Evolutionary conservation across 2,113 vertebrate species (phyloP).

Genomic region (Labrus mixtus): DNA sequence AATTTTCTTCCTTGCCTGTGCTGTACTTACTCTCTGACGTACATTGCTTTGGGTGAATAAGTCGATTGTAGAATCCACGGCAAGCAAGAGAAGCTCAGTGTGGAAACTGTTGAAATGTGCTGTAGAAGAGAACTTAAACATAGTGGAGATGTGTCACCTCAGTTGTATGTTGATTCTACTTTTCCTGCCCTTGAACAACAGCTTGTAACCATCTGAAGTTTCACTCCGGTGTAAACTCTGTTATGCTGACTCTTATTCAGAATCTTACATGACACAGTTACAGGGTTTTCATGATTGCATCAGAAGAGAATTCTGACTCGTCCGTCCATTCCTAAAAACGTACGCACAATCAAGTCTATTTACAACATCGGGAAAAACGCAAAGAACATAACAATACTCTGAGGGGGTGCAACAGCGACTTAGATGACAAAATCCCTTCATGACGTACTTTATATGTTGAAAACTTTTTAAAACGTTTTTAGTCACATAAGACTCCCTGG

Average conservation of each 20-base stretch:
- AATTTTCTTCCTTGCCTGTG: too few relatives aligned
- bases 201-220: too few relatives aligned
- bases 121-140: background rate
- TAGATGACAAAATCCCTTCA: background rate
- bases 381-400: background rate
- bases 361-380: background rate
- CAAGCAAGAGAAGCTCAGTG: too few relatives aligned
- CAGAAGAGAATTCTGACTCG: slow-evolving; percentile 8
- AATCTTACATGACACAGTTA: slow-evolving; percentile 37
- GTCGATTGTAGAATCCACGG: too few relatives aligned
- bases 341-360: background rate
- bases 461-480: slow-evolving; percentile 16
- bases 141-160: background rate
- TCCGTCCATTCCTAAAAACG: slow-evolving; percentile 23
- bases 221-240: too few relatives aligned
- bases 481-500: background rate
- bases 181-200: background rate
- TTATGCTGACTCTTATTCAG: background rate
- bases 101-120: too few relatives aligned
- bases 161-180: slow-evolving; percentile 3
- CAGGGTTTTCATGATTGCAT: slow-evolving; percentile 32
- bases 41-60: too few relatives aligned
- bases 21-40: too few relatives aligned
- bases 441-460: slow-evolving; percentile 4
- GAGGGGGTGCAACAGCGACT: background rate